These are phyloP conservation scores for Alosa alosa DNA, from an alignment of 2,113 vertebrate species.

Conservation along the genomic window DNA sequence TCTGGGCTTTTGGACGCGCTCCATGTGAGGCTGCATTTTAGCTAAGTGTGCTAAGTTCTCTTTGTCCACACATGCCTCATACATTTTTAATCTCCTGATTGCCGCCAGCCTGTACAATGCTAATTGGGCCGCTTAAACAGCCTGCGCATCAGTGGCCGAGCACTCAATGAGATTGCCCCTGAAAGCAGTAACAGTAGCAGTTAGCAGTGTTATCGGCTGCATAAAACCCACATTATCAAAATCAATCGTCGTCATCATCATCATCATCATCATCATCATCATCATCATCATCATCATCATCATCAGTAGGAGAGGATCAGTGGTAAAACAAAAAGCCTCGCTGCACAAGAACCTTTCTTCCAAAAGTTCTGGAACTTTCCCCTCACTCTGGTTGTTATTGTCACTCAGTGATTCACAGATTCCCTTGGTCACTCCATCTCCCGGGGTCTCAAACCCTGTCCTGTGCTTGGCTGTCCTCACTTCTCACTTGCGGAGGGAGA, in stretches of 20 bases:
- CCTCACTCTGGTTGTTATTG: background rate
- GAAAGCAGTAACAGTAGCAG: background rate
- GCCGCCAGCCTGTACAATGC: background rate
- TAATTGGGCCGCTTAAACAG: background rate
- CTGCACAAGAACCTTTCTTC: background rate
- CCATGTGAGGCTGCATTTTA: background rate
- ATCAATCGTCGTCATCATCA: background rate
- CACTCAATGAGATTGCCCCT: background rate
- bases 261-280: background rate
- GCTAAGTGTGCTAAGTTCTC: background rate
- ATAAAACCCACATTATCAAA: background rate
- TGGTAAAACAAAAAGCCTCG: background rate
- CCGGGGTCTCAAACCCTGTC: background rate
- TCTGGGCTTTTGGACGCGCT: background rate
- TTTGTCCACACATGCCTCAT: background rate
- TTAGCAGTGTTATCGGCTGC: background rate
- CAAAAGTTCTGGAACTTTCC: background rate
- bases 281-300: background rate
- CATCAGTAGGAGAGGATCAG: background rate
- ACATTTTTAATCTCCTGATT: slow-evolving; percentile 7
- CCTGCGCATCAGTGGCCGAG: background rate
- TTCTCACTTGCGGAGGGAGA: background rate
- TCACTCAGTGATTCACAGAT: background rate
- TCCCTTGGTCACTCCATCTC: background rate
- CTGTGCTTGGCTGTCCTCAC: background rate